Evolutionary conservation across 2,888 invertebrate genomes (phyloP).

Genomic region (Acanthoscelides obtectus): DNA sequence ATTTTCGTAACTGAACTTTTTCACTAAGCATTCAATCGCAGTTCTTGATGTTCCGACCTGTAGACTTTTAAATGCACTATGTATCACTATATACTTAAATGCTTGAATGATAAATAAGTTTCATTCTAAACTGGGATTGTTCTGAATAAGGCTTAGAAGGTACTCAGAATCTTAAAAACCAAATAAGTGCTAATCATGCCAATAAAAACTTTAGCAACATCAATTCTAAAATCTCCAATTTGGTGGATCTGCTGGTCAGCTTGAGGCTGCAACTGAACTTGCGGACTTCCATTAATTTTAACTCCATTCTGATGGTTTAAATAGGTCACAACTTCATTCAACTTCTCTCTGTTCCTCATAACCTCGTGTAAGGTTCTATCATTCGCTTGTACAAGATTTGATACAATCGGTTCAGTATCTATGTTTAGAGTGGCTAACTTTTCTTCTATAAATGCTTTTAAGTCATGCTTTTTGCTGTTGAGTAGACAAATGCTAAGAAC

Average conservation of each 20-base stretch:
- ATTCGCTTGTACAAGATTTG: constrained; percentile 12
- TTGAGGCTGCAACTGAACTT: neutral
- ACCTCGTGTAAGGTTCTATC: constrained; percentile 13
- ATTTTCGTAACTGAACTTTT: no score
- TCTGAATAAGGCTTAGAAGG: no score
- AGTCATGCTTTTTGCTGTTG: constrained; percentile 40
- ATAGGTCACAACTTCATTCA: constrained; percentile 6
- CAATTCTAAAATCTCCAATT: neutral
- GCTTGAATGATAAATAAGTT: neutral
- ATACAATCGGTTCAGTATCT: neutral
- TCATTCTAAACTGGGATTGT: neutral
- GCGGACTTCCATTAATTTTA: neutral
- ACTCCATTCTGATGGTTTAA: constrained; percentile 2
- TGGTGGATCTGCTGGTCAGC: neutral
- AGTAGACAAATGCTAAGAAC: constrained; percentile 40
- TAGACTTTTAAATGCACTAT: neutral
- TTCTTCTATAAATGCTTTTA: constrained; percentile 37
- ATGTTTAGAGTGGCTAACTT: constrained; percentile 17
- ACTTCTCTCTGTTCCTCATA: neutral
- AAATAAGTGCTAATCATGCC: neutral
- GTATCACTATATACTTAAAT: neutral
- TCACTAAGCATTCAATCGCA: no score
- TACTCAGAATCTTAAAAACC: neutral
- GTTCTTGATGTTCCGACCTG: no score
- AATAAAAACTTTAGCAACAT: neutral